phyloP scores from a whole-genome alignment of 2,113 vertebrate species.

The Chroicocephalus ridibundus region DNA sequence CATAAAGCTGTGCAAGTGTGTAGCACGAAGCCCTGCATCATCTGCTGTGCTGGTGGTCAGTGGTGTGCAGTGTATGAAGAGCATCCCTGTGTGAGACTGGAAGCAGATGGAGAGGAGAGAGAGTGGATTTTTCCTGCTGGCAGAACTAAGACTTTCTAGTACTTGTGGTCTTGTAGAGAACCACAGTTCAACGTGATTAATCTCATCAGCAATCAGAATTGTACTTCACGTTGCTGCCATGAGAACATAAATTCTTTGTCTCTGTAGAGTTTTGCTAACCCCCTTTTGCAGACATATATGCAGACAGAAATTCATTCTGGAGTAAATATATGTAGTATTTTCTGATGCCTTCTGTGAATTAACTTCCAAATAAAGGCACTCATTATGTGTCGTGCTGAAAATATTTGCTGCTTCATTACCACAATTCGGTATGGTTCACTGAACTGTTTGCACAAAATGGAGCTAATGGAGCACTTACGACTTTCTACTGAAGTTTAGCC shows the following conservation, averaged over 20 bases:
- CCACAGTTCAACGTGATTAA: background rate
- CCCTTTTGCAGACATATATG: background rate
- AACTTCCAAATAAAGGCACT: background rate
- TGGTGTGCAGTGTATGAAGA: background rate
- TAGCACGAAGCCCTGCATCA: background rate
- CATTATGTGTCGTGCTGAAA: background rate
- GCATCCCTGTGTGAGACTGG: background rate
- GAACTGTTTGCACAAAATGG: background rate
- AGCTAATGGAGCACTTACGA: background rate
- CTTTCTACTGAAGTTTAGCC: background rate
- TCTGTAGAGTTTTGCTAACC: background rate
- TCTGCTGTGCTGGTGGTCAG: too few relatives aligned
- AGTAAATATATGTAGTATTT: background rate
- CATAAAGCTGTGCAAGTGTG: too few relatives aligned
- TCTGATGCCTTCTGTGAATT: background rate
- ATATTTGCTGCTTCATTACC: background rate
- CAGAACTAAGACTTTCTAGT: background rate
- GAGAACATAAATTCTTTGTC: background rate
- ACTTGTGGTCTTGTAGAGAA: background rate
- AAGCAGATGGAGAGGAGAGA: background rate
- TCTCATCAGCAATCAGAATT: background rate
- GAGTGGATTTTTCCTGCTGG: background rate
- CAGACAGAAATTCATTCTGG: background rate
- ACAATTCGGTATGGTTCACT: background rate
- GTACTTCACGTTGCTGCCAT: background rate